A percentile compares a stretch with the other conserved stretches of the same genome.
Evolutionary conservation across 2,888 invertebrate species (phyloP).

Genomic region (Dexiosoma caninum): DNA sequence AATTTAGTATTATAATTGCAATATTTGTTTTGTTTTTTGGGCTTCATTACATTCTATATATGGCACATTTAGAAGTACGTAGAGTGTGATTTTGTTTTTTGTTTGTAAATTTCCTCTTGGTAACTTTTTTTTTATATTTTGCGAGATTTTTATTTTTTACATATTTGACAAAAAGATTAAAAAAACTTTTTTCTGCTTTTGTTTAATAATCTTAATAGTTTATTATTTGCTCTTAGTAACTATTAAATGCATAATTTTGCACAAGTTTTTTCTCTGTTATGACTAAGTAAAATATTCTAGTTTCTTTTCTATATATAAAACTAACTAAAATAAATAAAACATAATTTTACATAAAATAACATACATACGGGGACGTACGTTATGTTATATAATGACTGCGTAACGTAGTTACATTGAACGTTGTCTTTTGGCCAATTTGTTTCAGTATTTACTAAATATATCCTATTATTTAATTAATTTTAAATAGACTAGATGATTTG

Average conservation of each 20-base stretch:
- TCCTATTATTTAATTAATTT: neutral
- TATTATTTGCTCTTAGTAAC: constrained; percentile 47
- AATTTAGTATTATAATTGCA: too few relatives aligned
- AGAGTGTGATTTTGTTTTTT: neutral
- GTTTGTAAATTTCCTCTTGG: neutral
- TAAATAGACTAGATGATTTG: constrained; percentile 4
- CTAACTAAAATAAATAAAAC: constrained; percentile 35
- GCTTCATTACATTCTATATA: constrained; percentile 24
- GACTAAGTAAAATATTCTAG: neutral
- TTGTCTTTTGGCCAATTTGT: constrained; percentile 25
- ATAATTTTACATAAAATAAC: neutral
- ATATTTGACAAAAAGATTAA: constrained; percentile 59
- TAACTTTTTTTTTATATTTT: constrained; percentile 10
- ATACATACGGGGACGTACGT: neutral
- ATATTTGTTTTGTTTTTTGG: neutral
- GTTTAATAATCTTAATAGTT: constrained; percentile 13
- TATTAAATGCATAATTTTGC: constrained; percentile 57
- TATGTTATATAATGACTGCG: neutral
- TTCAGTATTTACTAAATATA: constrained; percentile 24
- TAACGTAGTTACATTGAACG: constrained; percentile 9
- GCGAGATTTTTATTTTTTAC: constrained; percentile 9
- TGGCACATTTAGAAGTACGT: constrained; percentile 56
- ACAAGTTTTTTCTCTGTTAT: constrained; percentile 28
- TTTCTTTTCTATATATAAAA: constrained; percentile 26
- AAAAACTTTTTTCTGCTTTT: constrained; percentile 16